Base-by-base conservation (phyloP, 1,140 invertebrate species). In the Anagrus nilaparvatae region DNA sequence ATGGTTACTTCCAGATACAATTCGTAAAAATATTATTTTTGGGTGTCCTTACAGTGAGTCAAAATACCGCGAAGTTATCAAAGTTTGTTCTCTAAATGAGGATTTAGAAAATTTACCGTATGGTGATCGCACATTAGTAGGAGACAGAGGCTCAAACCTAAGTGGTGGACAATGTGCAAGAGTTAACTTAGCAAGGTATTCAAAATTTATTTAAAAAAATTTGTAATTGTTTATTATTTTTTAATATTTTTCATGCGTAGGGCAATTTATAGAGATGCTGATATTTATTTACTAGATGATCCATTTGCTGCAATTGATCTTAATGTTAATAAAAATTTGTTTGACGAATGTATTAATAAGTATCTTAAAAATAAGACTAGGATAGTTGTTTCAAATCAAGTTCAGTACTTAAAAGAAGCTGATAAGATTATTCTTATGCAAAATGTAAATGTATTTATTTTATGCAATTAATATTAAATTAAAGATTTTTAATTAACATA, bases 141-240 rank as follows among this genome's bases (percentile, higher is more conserved):
- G 91, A 2, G 78, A 84, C 43, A 70, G 85, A 47, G 92, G 93
- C 28, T 78, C 87, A n/a, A 78, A 75, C 44, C 67, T 88, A 5
- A 92, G 86, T 60, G 92, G 91, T 40, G 91, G 93, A 27, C 92
- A 97, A 64, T 82, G 83, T 51, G 90, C 91, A 1, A 75, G 91
- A 51, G 82, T 96, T 4, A 91, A 87, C 53, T 67, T 93, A 23
- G 88, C 88, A 3, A 44, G 43, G 43, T 44, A 33, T 9, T 24
- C 25, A 37, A 25, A n/a, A n/a, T n/a, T n/a, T n/a, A n/a, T n/a
- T n/a, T n/a, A n/a, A n/a, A n/a, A n/a, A n/a, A n/a, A n/a, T n/a
- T n/a, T 41, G 17, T 30, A 10, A 23, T 36, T 21, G 6, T 35
- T 35, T 13, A 23, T 17, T 32, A n/a, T n/a, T 16, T 32, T 32